Base-by-base conservation (phyloP, 2,888 invertebrate genomes). In the Suillia variegata region DNA sequence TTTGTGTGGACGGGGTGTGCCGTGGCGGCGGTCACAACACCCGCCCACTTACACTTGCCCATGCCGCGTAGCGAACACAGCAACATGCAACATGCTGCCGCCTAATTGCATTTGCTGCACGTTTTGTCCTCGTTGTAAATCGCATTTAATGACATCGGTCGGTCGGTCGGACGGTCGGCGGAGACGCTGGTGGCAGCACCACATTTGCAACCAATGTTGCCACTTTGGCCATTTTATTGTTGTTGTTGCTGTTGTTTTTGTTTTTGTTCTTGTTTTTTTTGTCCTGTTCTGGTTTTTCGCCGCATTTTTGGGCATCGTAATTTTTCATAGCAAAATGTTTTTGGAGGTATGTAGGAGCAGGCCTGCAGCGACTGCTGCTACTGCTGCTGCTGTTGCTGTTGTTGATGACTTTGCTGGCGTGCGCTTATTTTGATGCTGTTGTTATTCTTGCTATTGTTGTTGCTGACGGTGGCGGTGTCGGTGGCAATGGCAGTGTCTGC, bases 151-250 rank as follows among this genome's bases (percentile, higher is more conserved):
- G 45, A 45, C 20, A 45, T 17, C 45, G 20, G 4, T 17, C 4
- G 45, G 12, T 8, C 15, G 8, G 38, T n/a, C 4, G n/a, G 12
- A 38, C 55, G 58, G 62, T 58, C 63, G 62, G 58, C 58, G 56
- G 54, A 48, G 38, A 8, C 4, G 12, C 8, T 4, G 12, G 6
- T n/a, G 8, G 8, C 15, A n/a, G n/a, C 38, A n/a, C 12, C 45
- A 45, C 45, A 45, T 17, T 45, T 45, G 18, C 45, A 18, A 13
- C 20, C 13, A 5, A 20, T 20, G 45, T 45, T 45, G 20, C 45
- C 17, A 45, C 20, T 45, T 18, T 45, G 10, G 20, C 3, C 17
- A 18, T 45, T 45, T 45, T 45, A n/a, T 38, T 13, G 31, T 31
- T n/a, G 12, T n/a, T n/a, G n/a, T n/a, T n/a, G n/a, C n/a, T n/a